A percentile compares a stretch with the other conserved stretches of the same genome.
These are phyloP conservation scores for Trachelus stipa DNA, from an alignment of 2,888 invertebrate species.

Conservation along the genomic window DNA sequence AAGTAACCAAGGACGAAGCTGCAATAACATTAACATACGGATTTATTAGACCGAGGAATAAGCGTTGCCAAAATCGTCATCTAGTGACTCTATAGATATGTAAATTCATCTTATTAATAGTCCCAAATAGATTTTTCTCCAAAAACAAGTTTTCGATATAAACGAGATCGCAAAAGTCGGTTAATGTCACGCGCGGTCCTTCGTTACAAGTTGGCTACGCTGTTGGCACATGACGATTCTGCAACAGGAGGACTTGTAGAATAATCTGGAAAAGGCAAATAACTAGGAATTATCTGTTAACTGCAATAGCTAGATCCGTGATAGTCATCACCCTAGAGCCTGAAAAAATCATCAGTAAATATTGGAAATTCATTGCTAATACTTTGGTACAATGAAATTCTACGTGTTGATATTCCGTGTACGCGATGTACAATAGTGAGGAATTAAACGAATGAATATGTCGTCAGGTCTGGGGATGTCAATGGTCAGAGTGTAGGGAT, in stretches of 20 bases:
- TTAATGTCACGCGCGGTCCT: neutral
- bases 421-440: neutral
- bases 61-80: neutral
- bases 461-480: neutral
- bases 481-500: neutral
- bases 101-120: neutral
- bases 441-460: neutral
- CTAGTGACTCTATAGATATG: neutral
- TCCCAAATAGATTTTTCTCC: neutral
- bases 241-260: neutral
- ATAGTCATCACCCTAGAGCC: neutral
- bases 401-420: neutral
- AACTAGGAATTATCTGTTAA: neutral
- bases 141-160: neutral
- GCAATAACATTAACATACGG: constrained; percentile 2
- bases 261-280: neutral
- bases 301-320: neutral
- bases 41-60: neutral
- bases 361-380: neutral
- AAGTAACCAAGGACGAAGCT: constrained; percentile 16
- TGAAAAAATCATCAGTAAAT: neutral
- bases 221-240: neutral
- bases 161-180: neutral
- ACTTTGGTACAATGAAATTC: neutral
- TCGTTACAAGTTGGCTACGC: neutral